Evolutionary conservation across 1,140 invertebrate genomes (phyloP), one percentile per base, ranked within the genome.

Genomic region (Drosophila dunni): DNA sequence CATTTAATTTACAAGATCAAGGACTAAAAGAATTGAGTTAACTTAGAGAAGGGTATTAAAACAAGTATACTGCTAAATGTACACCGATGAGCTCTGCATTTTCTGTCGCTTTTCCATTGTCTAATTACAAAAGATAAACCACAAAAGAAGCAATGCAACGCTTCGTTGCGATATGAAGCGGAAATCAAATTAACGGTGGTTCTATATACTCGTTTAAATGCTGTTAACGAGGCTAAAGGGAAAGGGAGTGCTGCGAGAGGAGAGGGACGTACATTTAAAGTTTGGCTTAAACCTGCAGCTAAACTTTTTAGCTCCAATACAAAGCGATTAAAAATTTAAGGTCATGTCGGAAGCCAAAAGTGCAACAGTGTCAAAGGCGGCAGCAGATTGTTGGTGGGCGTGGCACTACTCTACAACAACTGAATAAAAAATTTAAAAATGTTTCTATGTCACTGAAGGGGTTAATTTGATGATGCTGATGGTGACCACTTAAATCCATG

Each of bases 71-170:
- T 1, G n/a, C 34, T 36, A 36, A 17, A 34, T 34, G 24, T 40
- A 48, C 60, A 62, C 61, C 78, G 44, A 64, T 78, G 56, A 44
- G 44, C 7, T 50, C 17, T 45, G 24, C 36, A 42, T 53, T 29
- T 42, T 50, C 24, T 36, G 48, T 40, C 53, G 54, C 50, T 57
- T 51, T 66, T 20, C 54, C 57, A 76, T 80, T 80, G 66, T 75
- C 53, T 84, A 81, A 86, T 81, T 86, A 81, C 56, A 86, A 85
- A 76, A 64, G 79, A 79, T 67, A 81, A 75, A 69, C 70, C 82
- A 78, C 79, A 73, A 79, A 79, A 81, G 75, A 76, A 69, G 64
- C 74, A 57, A 51, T 57, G 48, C 17, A 20, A 20, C 62, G 67
- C 62, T 56, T 56, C 58, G 58, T 68, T 65, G 69, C 82, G 51